Percentiles rank a stretch among this genome's conserved stretches.
Evolutionary conservation across 1,140 invertebrate species (phyloP).

Genomic region (Drosophila novamexicana): DNA sequence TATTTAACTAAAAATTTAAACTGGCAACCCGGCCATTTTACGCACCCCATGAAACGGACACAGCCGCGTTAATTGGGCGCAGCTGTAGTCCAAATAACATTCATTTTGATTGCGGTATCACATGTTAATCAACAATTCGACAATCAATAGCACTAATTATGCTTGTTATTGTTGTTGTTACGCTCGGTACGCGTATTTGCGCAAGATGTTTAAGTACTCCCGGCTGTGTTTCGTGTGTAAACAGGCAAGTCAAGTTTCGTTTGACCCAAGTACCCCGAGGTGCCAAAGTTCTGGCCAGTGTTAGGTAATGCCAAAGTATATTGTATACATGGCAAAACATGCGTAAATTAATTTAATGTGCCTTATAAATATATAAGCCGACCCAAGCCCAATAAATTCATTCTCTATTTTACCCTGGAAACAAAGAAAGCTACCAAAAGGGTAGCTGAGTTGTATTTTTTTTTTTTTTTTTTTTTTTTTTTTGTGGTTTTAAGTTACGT

Average conservation of each 20-base stretch:
- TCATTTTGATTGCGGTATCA: slow-evolving; percentile 14
- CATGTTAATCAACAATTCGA: slow-evolving; percentile 50
- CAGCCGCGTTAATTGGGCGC: slow-evolving; percentile 7
- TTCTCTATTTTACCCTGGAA: slow-evolving; percentile 42
- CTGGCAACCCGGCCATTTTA: not conserved
- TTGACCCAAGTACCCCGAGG: slow-evolving; percentile 16
- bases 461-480: too few species aligned
- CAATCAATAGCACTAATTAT: slow-evolving; percentile 60
- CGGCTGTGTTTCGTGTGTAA: slow-evolving; percentile 20
- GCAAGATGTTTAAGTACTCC: slow-evolving; percentile 25
- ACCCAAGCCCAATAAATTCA: slow-evolving; percentile 72
- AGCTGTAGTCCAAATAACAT: slow-evolving; percentile 9
- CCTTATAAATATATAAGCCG: slow-evolving; percentile 81
- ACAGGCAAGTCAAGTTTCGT: not conserved
- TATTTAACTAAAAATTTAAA: slow-evolving; percentile 35
- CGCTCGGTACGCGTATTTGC: slow-evolving; percentile 22
- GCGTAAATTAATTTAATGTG: slow-evolving; percentile 83
- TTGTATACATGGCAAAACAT: slow-evolving; percentile 62
- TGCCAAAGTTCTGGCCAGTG: not conserved
- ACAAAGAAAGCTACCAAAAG: not conserved
- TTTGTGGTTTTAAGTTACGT: too few species aligned
- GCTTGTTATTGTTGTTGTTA: slow-evolving; percentile 15
- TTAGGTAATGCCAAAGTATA: slow-evolving; percentile 31
- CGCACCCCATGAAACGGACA: not conserved
- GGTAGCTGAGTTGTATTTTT: not conserved